phyloP scores from a whole-genome alignment of 2,113 vertebrate species.

The Alouatta palliata region DNA sequence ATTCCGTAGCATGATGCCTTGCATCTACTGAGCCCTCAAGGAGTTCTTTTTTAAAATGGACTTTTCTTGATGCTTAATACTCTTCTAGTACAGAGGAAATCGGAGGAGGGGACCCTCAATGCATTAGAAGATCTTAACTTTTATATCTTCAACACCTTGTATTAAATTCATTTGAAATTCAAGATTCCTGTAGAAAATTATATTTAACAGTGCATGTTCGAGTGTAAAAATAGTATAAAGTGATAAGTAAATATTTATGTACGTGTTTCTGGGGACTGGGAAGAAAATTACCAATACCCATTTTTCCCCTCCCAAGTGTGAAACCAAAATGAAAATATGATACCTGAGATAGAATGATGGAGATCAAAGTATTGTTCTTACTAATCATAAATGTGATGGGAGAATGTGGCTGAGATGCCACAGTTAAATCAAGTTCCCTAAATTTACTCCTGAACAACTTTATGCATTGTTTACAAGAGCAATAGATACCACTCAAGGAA shows the following conservation, averaged over 20 bases:
- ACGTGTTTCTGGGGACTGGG: not conserved
- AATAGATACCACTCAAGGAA: not conserved
- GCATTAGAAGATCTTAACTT: not conserved
- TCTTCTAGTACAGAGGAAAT: not conserved
- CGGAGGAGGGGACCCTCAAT: not conserved
- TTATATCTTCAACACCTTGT: not conserved
- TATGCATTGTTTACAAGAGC: not conserved
- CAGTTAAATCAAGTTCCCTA: not conserved
- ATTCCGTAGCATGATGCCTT: not conserved
- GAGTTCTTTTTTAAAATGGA: not conserved
- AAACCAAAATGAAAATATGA: not conserved
- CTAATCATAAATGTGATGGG: not conserved
- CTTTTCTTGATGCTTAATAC: not conserved
- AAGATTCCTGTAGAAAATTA: not conserved
- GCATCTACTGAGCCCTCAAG: constrained; percentile 10
- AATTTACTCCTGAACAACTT: not conserved
- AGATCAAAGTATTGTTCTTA: not conserved
- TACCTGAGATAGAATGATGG: not conserved
- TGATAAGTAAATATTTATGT: not conserved
- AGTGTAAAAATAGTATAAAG: not conserved
- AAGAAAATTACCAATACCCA: not conserved
- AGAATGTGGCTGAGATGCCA: not conserved
- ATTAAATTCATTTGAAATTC: not conserved
- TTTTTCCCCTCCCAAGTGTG: not conserved
- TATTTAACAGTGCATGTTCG: not conserved